These are phyloP conservation scores for Agrochola circellaris DNA, from an alignment of 2,888 invertebrate genomes.

Conservation along the genomic window DNA sequence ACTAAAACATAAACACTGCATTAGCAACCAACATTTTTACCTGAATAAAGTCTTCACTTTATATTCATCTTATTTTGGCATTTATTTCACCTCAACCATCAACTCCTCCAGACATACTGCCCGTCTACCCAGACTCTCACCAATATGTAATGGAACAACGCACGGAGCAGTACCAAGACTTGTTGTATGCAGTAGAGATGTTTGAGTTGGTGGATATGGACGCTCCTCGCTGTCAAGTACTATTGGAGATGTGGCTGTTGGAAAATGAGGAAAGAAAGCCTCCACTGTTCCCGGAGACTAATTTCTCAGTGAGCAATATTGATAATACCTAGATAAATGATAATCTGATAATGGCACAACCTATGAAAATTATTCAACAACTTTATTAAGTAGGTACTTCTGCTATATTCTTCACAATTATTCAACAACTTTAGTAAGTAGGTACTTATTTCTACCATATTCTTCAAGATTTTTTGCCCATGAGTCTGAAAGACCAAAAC, in stretches of 20 bases:
- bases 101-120: conserved; percentile 92
- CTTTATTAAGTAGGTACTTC: background rate
- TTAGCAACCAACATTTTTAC: too few species aligned
- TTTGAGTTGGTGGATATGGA: conserved; percentile 92
- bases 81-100: background rate
- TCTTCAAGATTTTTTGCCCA: background rate
- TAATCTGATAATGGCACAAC: background rate
- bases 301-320: conserved; percentile 76
- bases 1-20: too few species aligned
- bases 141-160: conserved; percentile 94
- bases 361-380: background rate
- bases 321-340: background rate
- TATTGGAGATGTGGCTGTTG: conserved; percentile 95
- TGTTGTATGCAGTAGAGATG: conserved; percentile 93
- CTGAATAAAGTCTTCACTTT: background rate
- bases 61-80: background rate
- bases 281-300: conserved; percentile 81
- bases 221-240: conserved; percentile 92
- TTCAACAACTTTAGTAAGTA: background rate
- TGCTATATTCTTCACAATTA: background rate
- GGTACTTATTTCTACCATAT: background rate
- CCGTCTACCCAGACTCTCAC: conserved; percentile 94
- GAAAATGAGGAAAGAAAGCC: conserved; percentile 92
- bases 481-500: background rate
- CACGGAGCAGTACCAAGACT: conserved; percentile 93